Evolutionary conservation across 2,113 vertebrate genomes (phyloP), one percentile per base, ranked within the genome.

Genomic region (Epinephelus fuscoguttatus): DNA sequence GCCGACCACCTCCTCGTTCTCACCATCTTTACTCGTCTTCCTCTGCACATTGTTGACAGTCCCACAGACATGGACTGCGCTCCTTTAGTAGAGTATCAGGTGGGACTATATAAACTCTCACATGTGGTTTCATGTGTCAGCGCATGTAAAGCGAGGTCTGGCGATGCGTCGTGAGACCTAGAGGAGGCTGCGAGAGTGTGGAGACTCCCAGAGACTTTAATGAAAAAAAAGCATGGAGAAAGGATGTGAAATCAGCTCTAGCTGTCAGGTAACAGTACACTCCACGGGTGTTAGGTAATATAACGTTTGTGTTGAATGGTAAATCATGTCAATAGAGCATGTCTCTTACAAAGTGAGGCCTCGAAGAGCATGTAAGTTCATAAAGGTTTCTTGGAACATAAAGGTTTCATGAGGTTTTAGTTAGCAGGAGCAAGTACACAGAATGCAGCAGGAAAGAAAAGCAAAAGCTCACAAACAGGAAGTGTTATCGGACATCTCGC

Each of bases 31-130:
- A 13, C 37, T 37, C 6, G 64, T 89, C 68, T 59, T 95, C 68
- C 45, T 90, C 66, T 75, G 91, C 14, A 81, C 40, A 0, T 49
- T 93, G 4, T 70, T 96, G n/a, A 67, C 80, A 84, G 63, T 70
- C 50, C 71, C 86, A 62, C 84, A 83, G 37, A 69, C 79, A 25
- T 86, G 94, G 67, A 88, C 84, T 33, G 45, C 42, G 18, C 49
- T 92, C 75, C 90, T 85, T 21, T 84, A 85, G 78, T 47, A 42
- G 69, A 84, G 33, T 27, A 13, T 42, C 11, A n/a, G 4, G 2
- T 25, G 6, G 15, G 17, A 64, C 62, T 62, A 11, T 12, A 15
- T 3, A 23, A 83, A 83, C 73, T 82, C 25, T 64, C n/a, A 30
- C 30, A 63, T 3, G 13, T 17, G 55, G 60, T 57, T 57, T 33